Evolutionary conservation across 2,113 vertebrate genomes (phyloP), one percentile per base, ranked within the genome.

Genomic region (Sapayoa aenigma): DNA sequence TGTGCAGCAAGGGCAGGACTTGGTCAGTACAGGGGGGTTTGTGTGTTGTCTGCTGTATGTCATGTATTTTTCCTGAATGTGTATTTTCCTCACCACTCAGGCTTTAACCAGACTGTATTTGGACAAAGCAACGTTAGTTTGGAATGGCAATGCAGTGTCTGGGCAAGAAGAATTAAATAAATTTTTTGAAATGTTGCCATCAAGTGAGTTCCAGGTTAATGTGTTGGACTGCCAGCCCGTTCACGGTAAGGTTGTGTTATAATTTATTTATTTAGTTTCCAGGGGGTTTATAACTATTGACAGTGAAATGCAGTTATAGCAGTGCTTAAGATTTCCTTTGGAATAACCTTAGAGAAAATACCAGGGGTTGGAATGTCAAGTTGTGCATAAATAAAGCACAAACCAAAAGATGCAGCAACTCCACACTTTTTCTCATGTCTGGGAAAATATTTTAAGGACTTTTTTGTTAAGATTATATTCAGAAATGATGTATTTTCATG

Each of bases 161-260:
- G 99, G 99, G 52, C 99, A 99, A 59, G 98, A 99, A n/a, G 98
- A 98, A 4, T 97, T 99, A 37, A 97, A 97, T 30, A 99, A 99
- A 63, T 99, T 99, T 92, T 99, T 99, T 95, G 99, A 99, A 97
- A 98, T 99, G 77, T 96, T 99, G 91, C 99, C 99, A 19, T 99
- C 99, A 13, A 99, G 99, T 91, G 99, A 99, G 85, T 99, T 99
- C 96, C 98, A 99, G 77, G 98, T 99, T 89, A 99, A 98, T 2
- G 98, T 98, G 17, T 97, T 99, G 74, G 99, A 99, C 88, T 99
- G 99, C 95, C 99, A 99, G 78, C 99, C 99, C 9, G 99, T 99
- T 59, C 99, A 99, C 8, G 99, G 99, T 99, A 89, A 98, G 98
- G 55, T 63, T 63, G 46, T 81, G 19, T 69, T 93, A 84, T 53